Evolutionary conservation across 2,113 vertebrate species (phyloP).

Genomic region (Epinephelus fuscoguttatus): DNA sequence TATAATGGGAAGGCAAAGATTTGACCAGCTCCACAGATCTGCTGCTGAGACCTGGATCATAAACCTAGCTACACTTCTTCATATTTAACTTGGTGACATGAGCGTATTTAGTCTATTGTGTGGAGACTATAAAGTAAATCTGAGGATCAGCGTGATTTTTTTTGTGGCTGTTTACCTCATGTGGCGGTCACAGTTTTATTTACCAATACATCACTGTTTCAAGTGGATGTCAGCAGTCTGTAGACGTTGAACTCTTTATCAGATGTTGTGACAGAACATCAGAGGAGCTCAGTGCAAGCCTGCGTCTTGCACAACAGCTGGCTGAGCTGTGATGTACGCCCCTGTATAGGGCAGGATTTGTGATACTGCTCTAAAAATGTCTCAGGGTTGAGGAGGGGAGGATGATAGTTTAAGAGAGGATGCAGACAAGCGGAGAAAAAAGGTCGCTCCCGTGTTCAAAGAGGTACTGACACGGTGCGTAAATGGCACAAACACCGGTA

Average conservation of each 20-base stretch:
- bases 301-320: constrained; percentile 76
- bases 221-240: constrained; percentile 14
- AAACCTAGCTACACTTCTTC: neutral
- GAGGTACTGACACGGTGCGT: constrained; percentile 33
- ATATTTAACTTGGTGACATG: neutral
- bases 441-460: constrained; percentile 18
- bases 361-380: constrained; percentile 51
- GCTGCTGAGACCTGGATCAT: neutral
- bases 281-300: constrained; percentile 30
- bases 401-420: constrained; percentile 1
- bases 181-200: constrained; percentile 34
- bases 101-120: neutral
- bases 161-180: neutral
- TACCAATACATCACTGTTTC: constrained; percentile 17
- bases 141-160: neutral
- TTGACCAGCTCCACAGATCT: neutral
- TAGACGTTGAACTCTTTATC: constrained; percentile 73
- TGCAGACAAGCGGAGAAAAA: neutral
- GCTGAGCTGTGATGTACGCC: constrained; percentile 48
- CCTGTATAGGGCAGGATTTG: constrained; percentile 47
- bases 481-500: constrained; percentile 40
- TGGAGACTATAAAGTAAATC: neutral
- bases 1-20: constrained; percentile 5
- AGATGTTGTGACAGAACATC: constrained; percentile 66
- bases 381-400: neutral